Percentiles rank a stretch among this genome's conserved stretches.
Conservation (phyloP, 1,140 invertebrate genomes). For the Pogonus chalceus region DNA sequence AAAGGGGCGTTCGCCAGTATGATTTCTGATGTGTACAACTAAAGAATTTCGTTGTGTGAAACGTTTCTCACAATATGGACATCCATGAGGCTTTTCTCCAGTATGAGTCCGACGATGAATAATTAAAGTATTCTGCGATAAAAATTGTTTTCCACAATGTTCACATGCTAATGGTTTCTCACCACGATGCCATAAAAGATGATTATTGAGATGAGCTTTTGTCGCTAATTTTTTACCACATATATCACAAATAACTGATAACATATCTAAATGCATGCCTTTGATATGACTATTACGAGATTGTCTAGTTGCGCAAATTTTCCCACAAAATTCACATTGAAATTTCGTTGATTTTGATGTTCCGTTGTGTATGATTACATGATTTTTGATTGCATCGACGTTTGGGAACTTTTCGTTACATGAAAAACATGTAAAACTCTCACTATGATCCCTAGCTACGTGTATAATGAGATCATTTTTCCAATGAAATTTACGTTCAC, state of each 20-base stretch:
- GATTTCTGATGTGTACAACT: constrained; percentile 26
- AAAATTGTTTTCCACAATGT: not conserved
- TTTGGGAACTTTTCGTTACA: not conserved
- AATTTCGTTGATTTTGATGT: not conserved
- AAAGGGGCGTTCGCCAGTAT: constrained; percentile 40
- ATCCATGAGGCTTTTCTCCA: not conserved
- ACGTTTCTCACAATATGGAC: not conserved
- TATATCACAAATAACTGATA: not conserved
- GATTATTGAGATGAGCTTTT: not conserved
- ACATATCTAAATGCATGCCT: not conserved
- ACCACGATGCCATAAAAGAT: not conserved
- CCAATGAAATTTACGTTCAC: not conserved
- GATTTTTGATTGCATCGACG: not conserved
- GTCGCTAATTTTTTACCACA: not conserved
- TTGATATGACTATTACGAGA: not conserved
- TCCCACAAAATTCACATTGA: not conserved
- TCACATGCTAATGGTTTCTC: not conserved
- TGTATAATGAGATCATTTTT: not conserved
- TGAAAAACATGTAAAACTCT: not conserved
- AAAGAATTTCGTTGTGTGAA: not conserved
- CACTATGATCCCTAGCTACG: not conserved
- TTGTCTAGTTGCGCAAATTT: not conserved
- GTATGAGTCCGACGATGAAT: not conserved
- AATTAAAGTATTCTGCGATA: not conserved
- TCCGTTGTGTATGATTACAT: not conserved